phyloP scores from a whole-genome alignment of 2,888 invertebrate genomes.

The Tetrapedia diversipes region DNA sequence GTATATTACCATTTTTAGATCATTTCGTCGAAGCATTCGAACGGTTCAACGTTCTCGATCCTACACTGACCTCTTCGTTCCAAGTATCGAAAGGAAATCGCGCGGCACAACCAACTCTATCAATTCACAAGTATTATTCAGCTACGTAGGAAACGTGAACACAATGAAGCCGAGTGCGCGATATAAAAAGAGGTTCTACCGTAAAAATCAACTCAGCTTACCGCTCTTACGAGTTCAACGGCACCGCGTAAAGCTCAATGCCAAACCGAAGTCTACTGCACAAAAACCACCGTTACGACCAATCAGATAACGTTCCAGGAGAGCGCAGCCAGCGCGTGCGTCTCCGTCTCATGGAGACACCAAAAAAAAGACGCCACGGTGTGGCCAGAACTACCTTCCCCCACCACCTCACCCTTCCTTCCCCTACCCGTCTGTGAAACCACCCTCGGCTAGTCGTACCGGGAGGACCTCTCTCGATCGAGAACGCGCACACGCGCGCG shows the following conservation, averaged over 20 bases:
- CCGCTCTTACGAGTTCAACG: too few relatives aligned
- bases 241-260: neutral
- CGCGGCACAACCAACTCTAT: too few relatives aligned
- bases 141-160: too few relatives aligned
- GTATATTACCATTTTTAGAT: neutral
- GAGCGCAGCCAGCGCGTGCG: neutral
- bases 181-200: too few relatives aligned
- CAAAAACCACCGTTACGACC: constrained; percentile 1
- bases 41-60: too few relatives aligned
- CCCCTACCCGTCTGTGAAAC: too few relatives aligned
- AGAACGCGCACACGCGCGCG: constrained; percentile 21
- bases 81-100: too few relatives aligned
- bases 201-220: too few relatives aligned
- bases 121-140: too few relatives aligned
- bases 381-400: neutral
- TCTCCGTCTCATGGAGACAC: neutral
- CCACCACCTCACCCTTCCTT: too few relatives aligned
- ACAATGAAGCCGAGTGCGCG: too few relatives aligned
- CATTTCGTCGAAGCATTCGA: neutral
- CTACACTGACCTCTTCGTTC: too few relatives aligned
- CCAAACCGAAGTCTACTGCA: neutral
- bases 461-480: neutral
- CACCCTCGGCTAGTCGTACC: neutral
- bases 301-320: neutral
- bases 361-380: neutral